Conservation (phyloP, 2,113 vertebrate species). For the Aleadryas rufinucha region DNA sequence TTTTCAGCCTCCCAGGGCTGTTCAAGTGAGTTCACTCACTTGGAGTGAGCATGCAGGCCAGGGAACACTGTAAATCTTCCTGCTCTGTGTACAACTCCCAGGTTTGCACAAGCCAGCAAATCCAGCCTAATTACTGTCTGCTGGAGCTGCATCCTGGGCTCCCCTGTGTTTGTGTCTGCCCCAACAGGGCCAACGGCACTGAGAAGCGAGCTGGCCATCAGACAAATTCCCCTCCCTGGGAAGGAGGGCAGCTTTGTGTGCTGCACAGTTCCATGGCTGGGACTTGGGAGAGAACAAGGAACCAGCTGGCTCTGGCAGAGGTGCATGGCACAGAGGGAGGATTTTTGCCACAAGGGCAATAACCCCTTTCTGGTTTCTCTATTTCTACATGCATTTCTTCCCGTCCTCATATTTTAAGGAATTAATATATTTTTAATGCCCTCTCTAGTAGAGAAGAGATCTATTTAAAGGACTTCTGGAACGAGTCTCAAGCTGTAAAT, state of each 20-base stretch:
- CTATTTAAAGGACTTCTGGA: not conserved
- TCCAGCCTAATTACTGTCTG: not conserved
- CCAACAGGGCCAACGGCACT: not conserved
- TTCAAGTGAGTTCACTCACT: not conserved
- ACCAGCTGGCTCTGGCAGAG: not conserved
- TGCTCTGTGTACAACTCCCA: not conserved
- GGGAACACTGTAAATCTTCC: not conserved
- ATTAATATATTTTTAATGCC: not conserved
- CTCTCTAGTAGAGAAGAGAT: not conserved
- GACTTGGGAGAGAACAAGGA: not conserved
- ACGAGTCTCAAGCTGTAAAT: not conserved
- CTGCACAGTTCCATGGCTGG: not conserved
- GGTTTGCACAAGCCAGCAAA: not conserved
- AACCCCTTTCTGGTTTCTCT: not conserved
- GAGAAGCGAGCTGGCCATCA: not conserved
- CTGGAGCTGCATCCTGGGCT: not conserved
- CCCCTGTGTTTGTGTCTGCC: rapidly evolving
- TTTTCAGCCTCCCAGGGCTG: not conserved
- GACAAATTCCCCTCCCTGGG: not conserved
- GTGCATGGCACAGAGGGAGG: not conserved
- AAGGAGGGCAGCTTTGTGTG: not conserved
- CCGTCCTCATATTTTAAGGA: rapidly evolving
- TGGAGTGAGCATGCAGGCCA: not conserved
- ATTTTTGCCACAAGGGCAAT: not conserved
- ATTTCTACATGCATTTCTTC: not conserved